Evolutionary conservation across 2,113 vertebrate genomes (phyloP), one percentile per base, ranked within the genome.

Genomic region (Ancistrus triradiatus): DNA sequence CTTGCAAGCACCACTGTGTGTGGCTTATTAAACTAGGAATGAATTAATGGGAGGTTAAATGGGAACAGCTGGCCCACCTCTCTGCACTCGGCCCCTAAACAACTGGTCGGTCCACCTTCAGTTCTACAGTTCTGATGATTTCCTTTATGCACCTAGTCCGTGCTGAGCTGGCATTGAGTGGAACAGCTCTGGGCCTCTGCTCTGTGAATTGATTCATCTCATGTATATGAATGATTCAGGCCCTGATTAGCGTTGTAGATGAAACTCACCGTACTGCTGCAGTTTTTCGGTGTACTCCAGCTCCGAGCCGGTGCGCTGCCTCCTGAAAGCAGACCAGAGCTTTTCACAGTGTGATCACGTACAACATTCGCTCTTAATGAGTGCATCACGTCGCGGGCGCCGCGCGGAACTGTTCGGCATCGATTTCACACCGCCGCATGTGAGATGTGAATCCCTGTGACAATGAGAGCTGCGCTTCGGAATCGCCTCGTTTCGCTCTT

Each of bases 231-330:
- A n/a, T n/a, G n/a, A n/a, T n/a, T n/a, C n/a, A n/a, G n/a, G n/a
- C n/a, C n/a, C n/a, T n/a, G n/a, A n/a, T n/a, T n/a, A 5, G 28
- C 9, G 9, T 33, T 33, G 28, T 38, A 24, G 33, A 42, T n/a
- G 17, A 8, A 10, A 66, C 96, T 91, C 83, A 99, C 96, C 90
- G 37, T 98, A 99, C 25, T 99, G 96, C 83, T 99, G 96, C 69
- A 99, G 86, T 63, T 99, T 98, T 84, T 99, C 96, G 0, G 96
- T 98, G 80, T 97, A 99, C 72, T 99, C 96, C 0, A 95, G 88
- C 72, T 98, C 95, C 0, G 92, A 86, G 70, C 86, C 84, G 40
- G 90, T 91, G 68, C 91, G 91, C 72, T 97, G 95, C 83, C 93
- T 98, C 88, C 96, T 98, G 80, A 82, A 79, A 85, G 81, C 76